Base-by-base conservation (phyloP, 2,113 vertebrate genomes). In the Gasterosteus aculeatus region DNA sequence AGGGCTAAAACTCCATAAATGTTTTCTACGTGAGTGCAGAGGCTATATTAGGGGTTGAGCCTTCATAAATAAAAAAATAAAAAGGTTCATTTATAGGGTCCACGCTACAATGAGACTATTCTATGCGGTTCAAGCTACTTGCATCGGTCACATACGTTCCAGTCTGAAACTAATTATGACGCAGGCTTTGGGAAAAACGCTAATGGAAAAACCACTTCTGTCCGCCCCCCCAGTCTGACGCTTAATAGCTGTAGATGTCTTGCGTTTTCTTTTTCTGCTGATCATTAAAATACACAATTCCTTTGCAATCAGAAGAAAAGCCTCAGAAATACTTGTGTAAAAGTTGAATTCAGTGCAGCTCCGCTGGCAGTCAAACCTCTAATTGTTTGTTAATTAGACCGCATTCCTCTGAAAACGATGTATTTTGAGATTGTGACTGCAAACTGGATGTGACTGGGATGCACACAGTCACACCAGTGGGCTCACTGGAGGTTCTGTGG, bases 1-100 rank as follows among this genome's bases (percentile, higher is more conserved):
- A 69, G 35, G 68, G 70, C 78, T 59, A 4, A 61, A 77, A 61
- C 49, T 16, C 14, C 22, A 57, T 38, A 54, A 63, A 85, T n/a
- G n/a, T 72, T 58, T 73, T 68, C 15, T 5, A 29, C 22, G 22
- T 29, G 53, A 4, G 26, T 33, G 3, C 44, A 10, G 7, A 49
- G 18, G 76, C 38, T 80, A 14, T 51, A 31, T 47, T 39, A 72
- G 35, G 1, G 67, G 18, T 53, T 47, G 39, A 47, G 61, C 15
- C 7, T 0, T 67, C 31, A 38, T 53, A 74, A 35, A n/a, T 54
- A 35, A 73, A 26, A 63, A 33, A 33, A n/a, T 33, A 33, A 33
- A 38, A 38, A 38, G 29, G 47, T 75, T 58, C 15, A 61, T 26
- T 73, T 69, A 33, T 44, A 76, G 31, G 16, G 26, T 1, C 0